These are phyloP conservation scores for Crossaster papposus DNA, from an alignment of 53 echinoderm and acorn worm genomes.

Conservation along the genomic window DNA sequence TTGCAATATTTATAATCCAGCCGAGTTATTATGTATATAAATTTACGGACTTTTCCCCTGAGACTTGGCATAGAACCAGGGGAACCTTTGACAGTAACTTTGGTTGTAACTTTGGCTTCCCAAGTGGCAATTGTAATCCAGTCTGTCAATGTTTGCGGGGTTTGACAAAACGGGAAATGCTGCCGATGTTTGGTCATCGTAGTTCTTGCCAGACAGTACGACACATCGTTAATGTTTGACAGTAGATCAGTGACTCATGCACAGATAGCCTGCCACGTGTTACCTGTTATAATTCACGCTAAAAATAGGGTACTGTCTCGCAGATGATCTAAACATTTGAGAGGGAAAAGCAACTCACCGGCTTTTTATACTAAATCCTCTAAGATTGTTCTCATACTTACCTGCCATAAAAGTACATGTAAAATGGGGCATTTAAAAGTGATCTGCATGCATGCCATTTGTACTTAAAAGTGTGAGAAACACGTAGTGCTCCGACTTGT, in stretches of 20 bases:
- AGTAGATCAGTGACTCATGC: neutral
- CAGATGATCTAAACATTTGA: neutral
- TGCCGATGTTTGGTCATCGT: neutral
- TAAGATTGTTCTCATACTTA: too few relatives aligned
- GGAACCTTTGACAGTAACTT: neutral
- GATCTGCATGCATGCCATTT: too few relatives aligned
- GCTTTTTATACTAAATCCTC: too few relatives aligned
- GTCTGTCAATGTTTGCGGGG: neutral
- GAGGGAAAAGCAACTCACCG: too few relatives aligned
- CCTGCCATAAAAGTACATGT: too few relatives aligned
- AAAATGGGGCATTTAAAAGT: too few relatives aligned
- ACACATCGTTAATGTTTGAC: neutral
- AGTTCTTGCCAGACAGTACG: neutral
- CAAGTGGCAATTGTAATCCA: neutral
- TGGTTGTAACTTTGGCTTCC: neutral
- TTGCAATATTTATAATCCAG: slow-evolving; percentile 31
- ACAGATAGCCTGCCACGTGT: neutral
- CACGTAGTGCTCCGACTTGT: too few relatives aligned
- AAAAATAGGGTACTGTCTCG: neutral
- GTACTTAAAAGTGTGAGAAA: too few relatives aligned
- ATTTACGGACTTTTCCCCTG: neutral
- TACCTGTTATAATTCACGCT: neutral
- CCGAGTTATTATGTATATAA: neutral
- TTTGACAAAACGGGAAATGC: neutral
- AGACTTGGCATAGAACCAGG: neutral